A percentile compares a stretch with the other conserved stretches of the same genome.
phyloP scores from a whole-genome alignment of 2,888 invertebrate species.

The Heliconius hortense region DNA sequence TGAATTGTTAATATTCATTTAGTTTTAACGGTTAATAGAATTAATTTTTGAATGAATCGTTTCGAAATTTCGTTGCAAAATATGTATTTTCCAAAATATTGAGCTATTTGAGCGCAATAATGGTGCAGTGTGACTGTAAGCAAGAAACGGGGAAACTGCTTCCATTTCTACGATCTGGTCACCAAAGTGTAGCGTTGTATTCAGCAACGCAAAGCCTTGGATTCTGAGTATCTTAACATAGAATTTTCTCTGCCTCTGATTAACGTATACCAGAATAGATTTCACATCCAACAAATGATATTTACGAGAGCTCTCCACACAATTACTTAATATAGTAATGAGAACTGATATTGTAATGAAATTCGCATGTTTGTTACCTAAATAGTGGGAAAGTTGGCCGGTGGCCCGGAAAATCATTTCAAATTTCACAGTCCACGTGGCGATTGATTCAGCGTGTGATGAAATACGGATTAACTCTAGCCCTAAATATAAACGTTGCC shows the following conservation, averaged over 20 bases:
- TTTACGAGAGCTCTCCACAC: not conserved
- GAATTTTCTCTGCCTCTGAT: not conserved
- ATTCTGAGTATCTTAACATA: not conserved
- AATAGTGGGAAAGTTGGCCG: conserved; percentile 37
- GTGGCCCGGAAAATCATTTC: conserved; percentile 40
- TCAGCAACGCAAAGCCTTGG: not conserved
- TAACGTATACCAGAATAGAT: not conserved
- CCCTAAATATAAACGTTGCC: conserved; percentile 56
- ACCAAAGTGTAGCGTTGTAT: not conserved
- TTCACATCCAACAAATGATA: not conserved
- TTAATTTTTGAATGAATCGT: no score
- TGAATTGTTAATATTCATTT: no score
- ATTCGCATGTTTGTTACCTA: conserved; percentile 27
- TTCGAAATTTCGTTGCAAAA: no score
- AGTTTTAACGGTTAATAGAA: no score
- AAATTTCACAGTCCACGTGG: conserved; percentile 60
- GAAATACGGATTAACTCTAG: conserved; percentile 63
- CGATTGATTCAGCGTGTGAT: conserved; percentile 41
- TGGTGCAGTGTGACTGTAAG: no score
- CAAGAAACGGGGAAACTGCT: not conserved
- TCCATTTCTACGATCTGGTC: not conserved
- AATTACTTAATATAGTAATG: not conserved
- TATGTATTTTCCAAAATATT: no score
- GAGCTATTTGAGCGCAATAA: no score
- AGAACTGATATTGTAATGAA: not conserved